A percentile compares a stretch with the other conserved stretches of the same genome.
phyloP scores from a whole-genome alignment of 2,888 invertebrate genomes.

The Calliscelio sp. region DNA sequence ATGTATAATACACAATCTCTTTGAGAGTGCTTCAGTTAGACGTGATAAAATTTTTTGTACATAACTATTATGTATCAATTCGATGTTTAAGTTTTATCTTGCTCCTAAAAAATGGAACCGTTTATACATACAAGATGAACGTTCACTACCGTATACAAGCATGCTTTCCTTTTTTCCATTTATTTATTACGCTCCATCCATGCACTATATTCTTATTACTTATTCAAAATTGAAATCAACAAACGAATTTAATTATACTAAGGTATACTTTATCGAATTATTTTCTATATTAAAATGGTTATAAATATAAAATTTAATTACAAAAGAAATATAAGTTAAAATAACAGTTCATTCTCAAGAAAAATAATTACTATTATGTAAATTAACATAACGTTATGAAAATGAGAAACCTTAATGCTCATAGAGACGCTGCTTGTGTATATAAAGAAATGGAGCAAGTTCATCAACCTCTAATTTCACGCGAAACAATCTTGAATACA shows the following conservation, averaged over 20 bases:
- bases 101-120: conserved; percentile 37
- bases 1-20: neutral
- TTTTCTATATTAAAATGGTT: too few species aligned
- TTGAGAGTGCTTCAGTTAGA: neutral
- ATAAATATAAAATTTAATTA: too few species aligned
- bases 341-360: too few species aligned
- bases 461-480: conserved; percentile 65
- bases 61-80: conserved; percentile 36
- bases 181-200: neutral
- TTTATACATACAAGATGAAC: conserved; percentile 13
- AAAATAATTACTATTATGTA: conserved; percentile 39
- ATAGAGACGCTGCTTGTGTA: conserved; percentile 11
- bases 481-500: conserved; percentile 66
- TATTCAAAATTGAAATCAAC: too few species aligned
- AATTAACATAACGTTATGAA: conserved; percentile 42
- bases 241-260: too few species aligned
- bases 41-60: conserved; percentile 10
- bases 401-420: conserved; percentile 18
- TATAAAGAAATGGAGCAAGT: conserved; percentile 53
- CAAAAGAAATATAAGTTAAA: too few species aligned
- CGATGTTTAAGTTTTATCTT: conserved; percentile 29
- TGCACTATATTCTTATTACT: too few species aligned
- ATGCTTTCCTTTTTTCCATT: conserved; percentile 8
- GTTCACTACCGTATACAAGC: neutral
- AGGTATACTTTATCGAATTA: too few species aligned